Base-by-base conservation (phyloP, 2,888 invertebrate species). In the Eilema griseolum region DNA sequence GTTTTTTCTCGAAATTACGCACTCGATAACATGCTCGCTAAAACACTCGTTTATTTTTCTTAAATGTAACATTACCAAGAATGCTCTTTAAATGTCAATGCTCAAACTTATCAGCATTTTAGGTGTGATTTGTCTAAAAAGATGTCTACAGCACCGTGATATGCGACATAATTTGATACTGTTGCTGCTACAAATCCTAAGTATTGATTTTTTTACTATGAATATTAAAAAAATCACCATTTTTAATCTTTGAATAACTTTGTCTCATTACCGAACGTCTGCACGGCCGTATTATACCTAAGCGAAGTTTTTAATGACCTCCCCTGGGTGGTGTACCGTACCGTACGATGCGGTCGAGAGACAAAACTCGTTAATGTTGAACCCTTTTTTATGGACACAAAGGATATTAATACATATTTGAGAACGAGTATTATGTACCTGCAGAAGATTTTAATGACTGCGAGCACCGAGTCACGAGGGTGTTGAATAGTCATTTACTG, bases 331-430 rank as follows among this genome's bases (percentile, higher is more conserved):
- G 79, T 71, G 74, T 74, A 72, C 73, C 69, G 77, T 77, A 72
- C 78, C 78, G 75, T 77, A 76, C 77, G 62, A 69, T 77, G 81
- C 78, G 83, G 82, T 79, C 80, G 80, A 76, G 79, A 84, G 85
- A 87, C 85, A 81, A 86, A 88, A 85, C 86, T 88, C 86, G 82
- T 88, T 87, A 88, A 86, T 83, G 83, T 84, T 78, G 81, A 83
- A 85, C 86, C 85, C 82, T 84, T 85, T 83, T 84, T 85, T 84
- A 86, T 82, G 82, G 76, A 73, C 79, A 76, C 83, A 80, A 80
- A 82, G 78, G 79, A 78, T 81, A 82, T 82, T 82, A 82, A 82
- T 82, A 84, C 83, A 83, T 85, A 84, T 83, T 85, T 85, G 79
- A 84, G 83, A 81, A 80, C 83, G 75, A 79, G 75, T 74, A 79